Evolutionary conservation across 2,797 vertebrate genomes (phyloP), one percentile per base, ranked within the genome.

Genomic region (Alcedo atthis): DNA sequence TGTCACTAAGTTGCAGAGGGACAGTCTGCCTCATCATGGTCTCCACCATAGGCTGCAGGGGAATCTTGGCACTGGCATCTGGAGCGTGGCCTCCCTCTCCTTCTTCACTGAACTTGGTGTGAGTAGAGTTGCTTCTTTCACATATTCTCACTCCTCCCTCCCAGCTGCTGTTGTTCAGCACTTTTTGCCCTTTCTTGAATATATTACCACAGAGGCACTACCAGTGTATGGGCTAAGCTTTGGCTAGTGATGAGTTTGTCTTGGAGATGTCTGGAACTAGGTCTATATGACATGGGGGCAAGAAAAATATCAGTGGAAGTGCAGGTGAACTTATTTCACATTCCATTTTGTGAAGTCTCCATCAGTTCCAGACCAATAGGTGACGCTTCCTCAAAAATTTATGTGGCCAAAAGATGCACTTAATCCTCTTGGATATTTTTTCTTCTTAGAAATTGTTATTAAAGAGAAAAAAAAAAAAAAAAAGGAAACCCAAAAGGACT

Each of bases 31-130:
- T 54, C n/a, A 30, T 13, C 6, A 3, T 2, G n/a, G 1, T 1
- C 37, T 67, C 10, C 58, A 15, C 8, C 32, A 24, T 0, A 1
- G 26, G 10, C 62, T 70, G 18, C 43, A 80, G 48, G 13, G 9
- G 48, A 58, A 51, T 6, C 9, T 4, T 33, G 32, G 28, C 9
- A 59, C 49, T 1, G 1, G 10, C 0, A 2, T 20, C 35, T 63
- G 49, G 4, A 57, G 5, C 7, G 30, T 0, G 12, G 71, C 16
- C 7, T 79, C 1, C 2, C 25, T 20, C 2, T 43, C 30, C 30
- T 63, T 42, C 33, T 68, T 4, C 42, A 6, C 15, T 30, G 5
- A 32, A 10, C 10, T 24, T 3, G 18, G 2, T 16, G 22, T 48
- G 37, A 63, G 12, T 37, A 40, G 25, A 2, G 10, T 1, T 49